phyloP scores from a whole-genome alignment of 92 coral and sea anemone genomes.

The Galaxea fascicularis region DNA sequence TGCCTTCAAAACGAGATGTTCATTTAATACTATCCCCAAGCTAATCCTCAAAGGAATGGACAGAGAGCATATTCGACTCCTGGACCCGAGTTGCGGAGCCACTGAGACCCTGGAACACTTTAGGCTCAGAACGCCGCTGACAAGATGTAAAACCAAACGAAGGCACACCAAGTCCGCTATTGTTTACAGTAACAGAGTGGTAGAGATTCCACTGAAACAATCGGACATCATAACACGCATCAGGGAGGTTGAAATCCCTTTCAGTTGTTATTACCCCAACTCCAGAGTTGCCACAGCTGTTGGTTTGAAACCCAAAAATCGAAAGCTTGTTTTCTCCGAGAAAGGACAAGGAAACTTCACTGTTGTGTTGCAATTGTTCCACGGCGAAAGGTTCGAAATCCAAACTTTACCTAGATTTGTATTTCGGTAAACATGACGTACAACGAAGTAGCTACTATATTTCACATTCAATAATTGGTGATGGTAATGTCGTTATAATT shows the following conservation, averaged over 20 bases:
- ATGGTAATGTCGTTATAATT: no score
- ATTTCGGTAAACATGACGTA: no score
- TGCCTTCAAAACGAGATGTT: conserved; percentile 75
- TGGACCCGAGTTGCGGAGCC: conserved; percentile 72
- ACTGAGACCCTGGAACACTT: conserved; percentile 70
- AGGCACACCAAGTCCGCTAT: conserved; percentile 61
- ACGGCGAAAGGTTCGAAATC: conserved; percentile 11
- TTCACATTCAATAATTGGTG: no score
- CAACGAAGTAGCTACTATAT: no score
- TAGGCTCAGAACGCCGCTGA: conserved; percentile 64
- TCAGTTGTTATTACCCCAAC: conserved; percentile 80
- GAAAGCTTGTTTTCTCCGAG: conserved; percentile 73
- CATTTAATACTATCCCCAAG: conserved; percentile 83
- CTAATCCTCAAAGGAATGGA: conserved; percentile 68
- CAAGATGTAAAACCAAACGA: conserved; percentile 75
- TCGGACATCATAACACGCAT: conserved; percentile 72
- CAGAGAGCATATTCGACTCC: conserved; percentile 70
- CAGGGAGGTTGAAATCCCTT: conserved; percentile 81
- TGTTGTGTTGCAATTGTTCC: conserved; percentile 64
- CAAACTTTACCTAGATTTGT: no score
- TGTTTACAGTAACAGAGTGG: conserved; percentile 78
- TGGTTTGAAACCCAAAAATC: conserved; percentile 75
- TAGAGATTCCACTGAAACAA: conserved; percentile 61
- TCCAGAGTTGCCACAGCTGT: conserved; percentile 71
- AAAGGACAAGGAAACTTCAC: conserved; percentile 79